Evolutionary conservation across 1,140 invertebrate genomes (phyloP).

Genomic region (Drosophila obscura): DNA sequence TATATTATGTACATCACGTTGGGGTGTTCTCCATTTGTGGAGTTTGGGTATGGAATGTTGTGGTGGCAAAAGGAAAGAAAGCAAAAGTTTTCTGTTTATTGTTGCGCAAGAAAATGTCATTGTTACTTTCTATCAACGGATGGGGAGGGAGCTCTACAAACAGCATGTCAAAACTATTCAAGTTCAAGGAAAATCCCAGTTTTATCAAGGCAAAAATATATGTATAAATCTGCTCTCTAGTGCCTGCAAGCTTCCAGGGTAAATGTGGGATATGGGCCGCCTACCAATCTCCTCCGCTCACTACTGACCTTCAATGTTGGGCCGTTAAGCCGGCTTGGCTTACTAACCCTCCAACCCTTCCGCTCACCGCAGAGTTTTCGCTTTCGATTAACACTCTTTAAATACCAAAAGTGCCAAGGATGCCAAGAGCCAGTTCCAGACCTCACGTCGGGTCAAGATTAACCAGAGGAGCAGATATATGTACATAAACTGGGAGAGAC

Average conservation of each 20-base stretch:
- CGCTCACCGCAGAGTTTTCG: background rate
- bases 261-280: no score
- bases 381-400: conserved; percentile 52
- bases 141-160: background rate
- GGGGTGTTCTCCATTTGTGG: conserved; percentile 39
- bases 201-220: background rate
- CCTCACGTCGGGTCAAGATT: background rate
- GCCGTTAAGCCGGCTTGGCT: no score
- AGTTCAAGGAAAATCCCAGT: background rate
- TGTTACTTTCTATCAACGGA: conserved; percentile 36
- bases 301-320: no score
- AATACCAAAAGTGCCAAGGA: conserved; percentile 66
- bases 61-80: conserved; percentile 44
- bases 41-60: conserved; percentile 26
- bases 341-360: conserved; percentile 33
- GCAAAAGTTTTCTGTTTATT: conserved; percentile 56
- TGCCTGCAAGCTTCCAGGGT: background rate
- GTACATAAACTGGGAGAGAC: no score
- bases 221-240: no score
- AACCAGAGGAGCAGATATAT: conserved; percentile 3
- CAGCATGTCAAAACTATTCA: conserved; percentile 5
- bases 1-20: conserved; percentile 31
- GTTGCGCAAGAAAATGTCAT: conserved; percentile 31
- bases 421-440: conserved; percentile 25
- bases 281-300: no score